phyloP scores from a whole-genome alignment of 2,113 vertebrate genomes.

The Hoplias malabaricus region DNA sequence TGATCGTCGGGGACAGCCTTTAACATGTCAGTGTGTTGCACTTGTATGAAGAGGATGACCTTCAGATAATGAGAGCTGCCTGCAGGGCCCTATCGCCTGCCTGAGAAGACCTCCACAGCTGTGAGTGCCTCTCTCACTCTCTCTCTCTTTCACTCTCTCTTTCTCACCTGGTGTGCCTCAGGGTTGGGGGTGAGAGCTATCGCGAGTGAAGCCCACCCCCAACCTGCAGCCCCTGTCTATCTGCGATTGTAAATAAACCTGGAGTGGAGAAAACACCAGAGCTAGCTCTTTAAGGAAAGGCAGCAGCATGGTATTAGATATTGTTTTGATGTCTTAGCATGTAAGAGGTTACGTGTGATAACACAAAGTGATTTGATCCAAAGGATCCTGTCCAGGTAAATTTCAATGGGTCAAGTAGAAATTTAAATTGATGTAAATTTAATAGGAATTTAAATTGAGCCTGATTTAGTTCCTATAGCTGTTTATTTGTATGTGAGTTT shows the following conservation, averaged over 20 bases:
- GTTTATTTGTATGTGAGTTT: too few relatives aligned
- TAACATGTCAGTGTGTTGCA: slow-evolving; percentile 51
- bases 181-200: slow-evolving; percentile 27
- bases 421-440: too few relatives aligned
- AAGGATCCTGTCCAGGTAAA: slow-evolving; percentile 39
- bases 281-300: background rate
- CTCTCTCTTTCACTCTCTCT: background rate
- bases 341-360: background rate
- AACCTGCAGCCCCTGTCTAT: slow-evolving; percentile 19
- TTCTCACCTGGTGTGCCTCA: slow-evolving; percentile 48
- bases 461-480: too few relatives aligned
- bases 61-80: slow-evolving; percentile 55
- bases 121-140: slow-evolving; percentile 36
- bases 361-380: background rate
- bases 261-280: background rate
- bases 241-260: slow-evolving; percentile 9
- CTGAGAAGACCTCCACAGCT: slow-evolving; percentile 48
- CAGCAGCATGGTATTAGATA: background rate
- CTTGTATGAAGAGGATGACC: slow-evolving; percentile 50
- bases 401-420: too few relatives aligned
- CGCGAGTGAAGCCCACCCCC: slow-evolving; percentile 11
- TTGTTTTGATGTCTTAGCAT: background rate
- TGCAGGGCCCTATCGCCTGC: slow-evolving; percentile 43
- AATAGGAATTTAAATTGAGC: too few relatives aligned
- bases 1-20: slow-evolving; percentile 44